Percentiles rank a stretch among this genome's conserved stretches.
These are phyloP conservation scores for Adelges cooleyi DNA, from an alignment of 1,140 invertebrate genomes.

Conservation along the genomic window DNA sequence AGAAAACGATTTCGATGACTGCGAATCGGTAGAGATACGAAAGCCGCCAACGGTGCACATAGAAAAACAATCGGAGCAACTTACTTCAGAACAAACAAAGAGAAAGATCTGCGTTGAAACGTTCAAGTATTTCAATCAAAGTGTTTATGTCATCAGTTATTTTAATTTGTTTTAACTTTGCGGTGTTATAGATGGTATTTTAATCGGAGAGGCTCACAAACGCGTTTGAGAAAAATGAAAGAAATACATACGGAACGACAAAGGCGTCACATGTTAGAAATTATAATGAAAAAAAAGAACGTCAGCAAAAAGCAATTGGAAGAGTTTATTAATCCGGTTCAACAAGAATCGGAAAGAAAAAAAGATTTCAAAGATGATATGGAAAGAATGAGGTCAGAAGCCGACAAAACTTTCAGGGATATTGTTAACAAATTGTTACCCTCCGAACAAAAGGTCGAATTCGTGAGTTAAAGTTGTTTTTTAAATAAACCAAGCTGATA, in stretches of 20 bases:
- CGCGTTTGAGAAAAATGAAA: neutral
- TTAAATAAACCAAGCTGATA: too few relatives aligned
- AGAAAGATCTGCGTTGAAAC: neutral
- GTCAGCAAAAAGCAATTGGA: neutral
- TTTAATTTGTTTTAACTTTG: too few relatives aligned
- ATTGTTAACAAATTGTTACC: neutral
- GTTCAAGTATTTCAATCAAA: neutral
- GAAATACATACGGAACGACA: neutral
- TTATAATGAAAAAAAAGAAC: constrained; percentile 16
- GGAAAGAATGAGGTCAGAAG: neutral
- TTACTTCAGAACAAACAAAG: neutral
- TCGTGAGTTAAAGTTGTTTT: too few relatives aligned
- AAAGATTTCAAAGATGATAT: neutral
- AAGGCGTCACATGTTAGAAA: neutral
- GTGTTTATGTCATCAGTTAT: too few relatives aligned
- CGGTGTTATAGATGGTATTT: constrained; percentile 22
- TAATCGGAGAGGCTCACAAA: neutral
- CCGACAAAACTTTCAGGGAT: neutral
- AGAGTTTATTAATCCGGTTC: neutral
- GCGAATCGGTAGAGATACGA: neutral
- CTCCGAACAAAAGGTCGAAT: neutral
- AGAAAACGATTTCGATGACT: neutral
- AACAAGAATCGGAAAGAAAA: neutral
- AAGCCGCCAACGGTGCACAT: neutral
- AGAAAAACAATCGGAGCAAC: neutral